phyloP scores from a whole-genome alignment of 2,113 vertebrate genomes.

The Leucosticte australis region DNA sequence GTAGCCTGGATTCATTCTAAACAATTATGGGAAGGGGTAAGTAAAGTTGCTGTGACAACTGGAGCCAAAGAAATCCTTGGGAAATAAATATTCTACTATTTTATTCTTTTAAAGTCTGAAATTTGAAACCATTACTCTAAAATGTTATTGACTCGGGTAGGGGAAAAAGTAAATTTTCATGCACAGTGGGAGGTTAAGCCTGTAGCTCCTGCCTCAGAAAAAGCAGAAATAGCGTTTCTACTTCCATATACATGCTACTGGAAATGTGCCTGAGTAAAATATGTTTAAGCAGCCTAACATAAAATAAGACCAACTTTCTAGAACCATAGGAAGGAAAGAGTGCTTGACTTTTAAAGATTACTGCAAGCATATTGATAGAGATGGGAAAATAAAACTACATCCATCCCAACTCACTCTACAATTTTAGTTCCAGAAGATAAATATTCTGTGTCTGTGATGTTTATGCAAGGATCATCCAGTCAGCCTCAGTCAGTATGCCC shows the following conservation, averaged over 20 bases:
- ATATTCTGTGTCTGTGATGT: neutral
- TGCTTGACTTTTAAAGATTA: neutral
- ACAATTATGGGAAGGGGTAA: neutral
- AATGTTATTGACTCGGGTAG: neutral
- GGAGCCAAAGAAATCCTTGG: neutral
- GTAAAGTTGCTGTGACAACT: neutral
- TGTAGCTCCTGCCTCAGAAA: neutral
- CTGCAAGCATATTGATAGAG: neutral
- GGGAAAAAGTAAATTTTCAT: conserved; percentile 29
- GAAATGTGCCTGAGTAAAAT: conserved; percentile 4
- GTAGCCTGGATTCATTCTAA: neutral
- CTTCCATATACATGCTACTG: neutral
- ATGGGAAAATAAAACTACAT: neutral
- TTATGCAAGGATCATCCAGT: neutral
- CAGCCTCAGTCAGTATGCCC: neutral
- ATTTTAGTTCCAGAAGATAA: neutral
- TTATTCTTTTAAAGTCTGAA: conserved; percentile 1
- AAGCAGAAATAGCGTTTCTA: conserved; percentile 16
- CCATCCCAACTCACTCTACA: neutral
- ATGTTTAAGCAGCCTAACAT: neutral
- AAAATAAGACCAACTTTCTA: neutral
- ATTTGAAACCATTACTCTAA: conserved; percentile 2
- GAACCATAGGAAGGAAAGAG: neutral
- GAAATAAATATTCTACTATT: conserved; percentile 4
- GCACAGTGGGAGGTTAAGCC: conserved; percentile 20